A percentile compares a stretch with the other conserved stretches of the same genome.
Conservation (phyloP, 2,888 invertebrate species). For the Tortricodes alternella region DNA sequence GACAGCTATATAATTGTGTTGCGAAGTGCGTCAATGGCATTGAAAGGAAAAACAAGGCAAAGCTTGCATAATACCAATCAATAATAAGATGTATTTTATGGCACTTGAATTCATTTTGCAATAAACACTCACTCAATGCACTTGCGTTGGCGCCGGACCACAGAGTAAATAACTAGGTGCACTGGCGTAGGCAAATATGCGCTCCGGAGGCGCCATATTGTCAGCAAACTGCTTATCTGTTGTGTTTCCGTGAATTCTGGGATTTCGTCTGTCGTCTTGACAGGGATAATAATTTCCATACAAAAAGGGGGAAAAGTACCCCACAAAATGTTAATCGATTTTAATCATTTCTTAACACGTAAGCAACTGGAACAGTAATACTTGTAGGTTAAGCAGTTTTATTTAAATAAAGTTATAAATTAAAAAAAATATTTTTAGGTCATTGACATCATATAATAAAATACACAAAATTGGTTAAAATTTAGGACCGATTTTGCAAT, state of each 20-base stretch:
- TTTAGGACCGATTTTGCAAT: too few species aligned
- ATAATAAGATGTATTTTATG: not conserved
- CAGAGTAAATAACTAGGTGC: not conserved
- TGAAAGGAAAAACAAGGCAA: not conserved
- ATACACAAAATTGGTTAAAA: too few species aligned
- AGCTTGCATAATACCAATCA: not conserved
- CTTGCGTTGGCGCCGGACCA: not conserved
- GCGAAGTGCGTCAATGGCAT: not conserved
- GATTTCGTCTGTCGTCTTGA: not conserved
- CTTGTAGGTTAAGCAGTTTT: too few species aligned
- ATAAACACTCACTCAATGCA: not conserved
- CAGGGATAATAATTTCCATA: too few species aligned
- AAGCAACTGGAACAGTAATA: too few species aligned
- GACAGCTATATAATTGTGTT: not conserved
- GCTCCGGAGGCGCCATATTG: not conserved
- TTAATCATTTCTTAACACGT: too few species aligned
- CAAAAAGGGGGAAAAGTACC: too few species aligned
- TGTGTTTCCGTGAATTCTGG: not conserved
- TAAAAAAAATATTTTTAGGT: too few species aligned
- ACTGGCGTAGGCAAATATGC: not conserved
- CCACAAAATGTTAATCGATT: too few species aligned
- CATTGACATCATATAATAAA: too few species aligned
- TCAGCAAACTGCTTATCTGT: slow-evolving; percentile 9
- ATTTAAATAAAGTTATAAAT: too few species aligned
- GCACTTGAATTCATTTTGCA: not conserved